Evolutionary conservation across 2,888 invertebrate species (phyloP).

Genomic region (Cheilosia impressa): DNA sequence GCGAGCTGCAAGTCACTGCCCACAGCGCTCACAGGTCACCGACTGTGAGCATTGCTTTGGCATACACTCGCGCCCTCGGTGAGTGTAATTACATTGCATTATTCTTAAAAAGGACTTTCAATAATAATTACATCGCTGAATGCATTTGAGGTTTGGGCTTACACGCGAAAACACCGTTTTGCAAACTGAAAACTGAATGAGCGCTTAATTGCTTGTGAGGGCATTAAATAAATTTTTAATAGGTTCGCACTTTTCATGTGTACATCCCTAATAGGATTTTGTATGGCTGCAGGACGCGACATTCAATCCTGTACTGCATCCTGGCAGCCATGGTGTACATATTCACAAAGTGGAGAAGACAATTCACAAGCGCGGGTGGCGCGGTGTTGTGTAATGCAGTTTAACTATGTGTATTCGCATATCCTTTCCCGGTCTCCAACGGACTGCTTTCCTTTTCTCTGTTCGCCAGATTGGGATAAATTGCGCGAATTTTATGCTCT

Average conservation of each 20-base stretch:
- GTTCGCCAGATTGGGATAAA: constrained; percentile 51
- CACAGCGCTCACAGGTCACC: background rate
- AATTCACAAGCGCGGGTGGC: constrained; percentile 7
- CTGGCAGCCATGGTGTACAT: background rate
- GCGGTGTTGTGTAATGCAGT: constrained; percentile 20
- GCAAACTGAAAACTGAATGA: constrained; percentile 80
- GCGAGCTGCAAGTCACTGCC: background rate
- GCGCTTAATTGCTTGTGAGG: constrained; percentile 83
- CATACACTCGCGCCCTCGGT: constrained; percentile 42
- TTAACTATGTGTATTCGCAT: constrained; percentile 35
- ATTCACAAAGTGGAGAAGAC: constrained; percentile 49
- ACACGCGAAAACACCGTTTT: constrained; percentile 68
- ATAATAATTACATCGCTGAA: constrained; percentile 75
- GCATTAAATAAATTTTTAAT: constrained; percentile 84
- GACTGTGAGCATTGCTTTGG: constrained; percentile 8
- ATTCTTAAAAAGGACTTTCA: constrained; percentile 74
- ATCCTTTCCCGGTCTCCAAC: constrained; percentile 7
- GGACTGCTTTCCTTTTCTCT: background rate
- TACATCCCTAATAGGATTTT: constrained; percentile 82
- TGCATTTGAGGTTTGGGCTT: constrained; percentile 75
- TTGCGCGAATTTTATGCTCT: constrained; percentile 62
- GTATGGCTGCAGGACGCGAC: constrained; percentile 17
- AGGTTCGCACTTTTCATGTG: constrained; percentile 83
- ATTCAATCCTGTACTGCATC: background rate
- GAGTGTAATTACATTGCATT: constrained; percentile 70